A percentile compares a stretch with the other conserved stretches of the same genome.
phyloP scores from a whole-genome alignment of 2,113 vertebrate genomes.

The Cyanistes caeruleus region DNA sequence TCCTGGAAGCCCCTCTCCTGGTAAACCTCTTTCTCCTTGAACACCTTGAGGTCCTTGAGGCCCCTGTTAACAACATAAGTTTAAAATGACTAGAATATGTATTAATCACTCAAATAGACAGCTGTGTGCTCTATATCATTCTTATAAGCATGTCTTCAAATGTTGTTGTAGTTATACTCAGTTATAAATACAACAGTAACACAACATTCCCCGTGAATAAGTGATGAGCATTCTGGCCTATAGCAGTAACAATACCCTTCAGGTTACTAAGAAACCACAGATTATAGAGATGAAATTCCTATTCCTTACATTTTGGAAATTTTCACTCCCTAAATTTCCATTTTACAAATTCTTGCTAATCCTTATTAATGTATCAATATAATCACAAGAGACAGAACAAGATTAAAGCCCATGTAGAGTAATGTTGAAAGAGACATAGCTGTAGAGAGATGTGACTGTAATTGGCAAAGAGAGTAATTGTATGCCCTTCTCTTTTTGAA shows the following conservation, averaged over 20 bases:
- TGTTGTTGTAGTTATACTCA: not conserved
- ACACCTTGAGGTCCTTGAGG: constrained; percentile 88
- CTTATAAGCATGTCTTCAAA: not conserved
- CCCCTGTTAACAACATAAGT: constrained; percentile 75
- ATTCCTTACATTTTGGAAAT: not conserved
- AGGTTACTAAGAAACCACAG: not conserved
- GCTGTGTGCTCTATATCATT: not conserved
- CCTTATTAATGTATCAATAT: not conserved
- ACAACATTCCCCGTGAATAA: not conserved
- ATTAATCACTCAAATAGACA: not conserved
- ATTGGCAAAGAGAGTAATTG: not conserved
- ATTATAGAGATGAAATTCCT: not conserved
- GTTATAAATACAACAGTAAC: constrained; percentile 9
- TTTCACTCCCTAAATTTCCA: not conserved
- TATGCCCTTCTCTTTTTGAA: not conserved
- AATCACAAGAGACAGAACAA: not conserved
- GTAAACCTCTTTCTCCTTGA: constrained; percentile 85
- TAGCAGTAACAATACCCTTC: constrained; percentile 11
- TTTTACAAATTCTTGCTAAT: not conserved
- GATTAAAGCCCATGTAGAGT: not conserved
- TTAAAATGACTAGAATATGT: not conserved
- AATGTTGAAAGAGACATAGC: not conserved
- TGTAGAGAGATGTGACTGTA: not conserved
- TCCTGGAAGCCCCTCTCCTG: constrained; percentile 88
- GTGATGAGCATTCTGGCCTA: not conserved